These are phyloP conservation scores for Ictalurus furcatus DNA, from an alignment of 2,113 vertebrate genomes.

Conservation along the genomic window DNA sequence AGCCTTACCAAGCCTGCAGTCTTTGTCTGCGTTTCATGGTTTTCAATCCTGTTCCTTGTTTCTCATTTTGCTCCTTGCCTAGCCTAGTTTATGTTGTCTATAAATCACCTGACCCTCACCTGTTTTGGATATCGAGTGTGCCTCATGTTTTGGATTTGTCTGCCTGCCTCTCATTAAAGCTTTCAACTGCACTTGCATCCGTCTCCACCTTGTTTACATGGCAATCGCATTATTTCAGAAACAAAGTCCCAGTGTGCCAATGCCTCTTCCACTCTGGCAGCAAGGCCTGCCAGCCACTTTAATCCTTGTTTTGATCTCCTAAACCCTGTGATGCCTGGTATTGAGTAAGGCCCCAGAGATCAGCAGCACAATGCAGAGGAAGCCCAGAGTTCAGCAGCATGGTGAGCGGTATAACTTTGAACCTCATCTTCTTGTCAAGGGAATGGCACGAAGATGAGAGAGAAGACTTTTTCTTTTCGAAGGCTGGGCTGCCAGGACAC, in stretches of 20 bases:
- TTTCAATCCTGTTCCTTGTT: no score
- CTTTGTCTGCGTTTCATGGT: no score
- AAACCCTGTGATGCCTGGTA: constrained; percentile 57
- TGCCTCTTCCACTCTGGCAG: constrained; percentile 14
- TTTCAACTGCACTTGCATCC: no score
- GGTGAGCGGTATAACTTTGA: constrained; percentile 63
- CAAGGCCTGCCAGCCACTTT: constrained; percentile 42
- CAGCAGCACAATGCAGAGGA: constrained; percentile 37
- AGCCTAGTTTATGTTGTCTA: no score
- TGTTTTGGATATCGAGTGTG: no score
- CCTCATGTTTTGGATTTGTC: no score
- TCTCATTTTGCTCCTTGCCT: no score
- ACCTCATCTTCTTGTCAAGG: constrained; percentile 71
- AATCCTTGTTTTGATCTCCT: constrained; percentile 43
- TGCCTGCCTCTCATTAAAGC: no score
- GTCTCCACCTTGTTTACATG: no score
- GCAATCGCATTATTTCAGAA: constrained; percentile 10
- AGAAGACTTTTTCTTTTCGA: constrained; percentile 59
- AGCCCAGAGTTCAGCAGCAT: constrained; percentile 42
- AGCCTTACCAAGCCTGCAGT: no score
- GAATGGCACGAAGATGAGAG: constrained; percentile 64
- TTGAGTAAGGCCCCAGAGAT: constrained; percentile 49
- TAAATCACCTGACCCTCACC: no score
- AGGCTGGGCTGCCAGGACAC: constrained; percentile 57
- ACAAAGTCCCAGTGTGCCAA: constrained; percentile 38